phyloP scores from a whole-genome alignment of 1,140 invertebrate genomes.

The Ditylenchus dipsaci region DNA sequence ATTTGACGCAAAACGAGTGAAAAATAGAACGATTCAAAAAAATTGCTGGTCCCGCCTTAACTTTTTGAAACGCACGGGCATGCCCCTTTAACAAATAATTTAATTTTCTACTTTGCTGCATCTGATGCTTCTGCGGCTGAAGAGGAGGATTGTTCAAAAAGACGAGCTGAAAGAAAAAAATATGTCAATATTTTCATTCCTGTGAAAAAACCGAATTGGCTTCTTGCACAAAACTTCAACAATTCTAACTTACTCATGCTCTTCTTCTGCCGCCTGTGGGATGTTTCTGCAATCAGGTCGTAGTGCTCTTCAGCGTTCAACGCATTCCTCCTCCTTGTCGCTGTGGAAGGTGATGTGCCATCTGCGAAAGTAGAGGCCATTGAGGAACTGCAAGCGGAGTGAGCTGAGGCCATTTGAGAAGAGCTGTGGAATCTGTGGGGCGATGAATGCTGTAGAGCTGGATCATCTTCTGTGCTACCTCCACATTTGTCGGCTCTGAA shows the following conservation, averaged over 20 bases:
- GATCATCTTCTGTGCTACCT: background rate
- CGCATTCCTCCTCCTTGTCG: constrained; percentile 37
- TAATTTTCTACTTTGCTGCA: constrained; percentile 38
- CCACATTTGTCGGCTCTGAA: background rate
- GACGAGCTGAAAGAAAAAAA: constrained; percentile 31
- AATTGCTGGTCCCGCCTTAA: too few relatives aligned
- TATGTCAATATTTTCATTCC: background rate
- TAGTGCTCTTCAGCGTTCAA: constrained; percentile 45
- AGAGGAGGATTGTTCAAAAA: constrained; percentile 34
- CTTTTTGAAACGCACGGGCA: too few relatives aligned
- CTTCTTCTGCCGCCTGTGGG: constrained; percentile 29
- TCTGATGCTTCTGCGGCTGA: constrained; percentile 38
- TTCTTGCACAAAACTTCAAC: too few relatives aligned
- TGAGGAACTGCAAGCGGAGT: background rate
- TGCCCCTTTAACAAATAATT: too few relatives aligned
- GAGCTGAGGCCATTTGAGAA: background rate
- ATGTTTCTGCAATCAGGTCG: constrained; percentile 31
- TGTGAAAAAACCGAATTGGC: too few relatives aligned
- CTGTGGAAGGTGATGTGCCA: constrained; percentile 12
- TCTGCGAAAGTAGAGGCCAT: background rate
- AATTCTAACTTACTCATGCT: constrained; percentile 29
- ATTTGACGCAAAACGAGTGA: too few relatives aligned
- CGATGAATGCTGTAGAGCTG: background rate
- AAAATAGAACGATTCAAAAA: too few relatives aligned
- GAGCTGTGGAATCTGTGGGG: background rate